phyloP scores from a whole-genome alignment of 2,113 vertebrate genomes.

The Tachycineta bicolor region DNA sequence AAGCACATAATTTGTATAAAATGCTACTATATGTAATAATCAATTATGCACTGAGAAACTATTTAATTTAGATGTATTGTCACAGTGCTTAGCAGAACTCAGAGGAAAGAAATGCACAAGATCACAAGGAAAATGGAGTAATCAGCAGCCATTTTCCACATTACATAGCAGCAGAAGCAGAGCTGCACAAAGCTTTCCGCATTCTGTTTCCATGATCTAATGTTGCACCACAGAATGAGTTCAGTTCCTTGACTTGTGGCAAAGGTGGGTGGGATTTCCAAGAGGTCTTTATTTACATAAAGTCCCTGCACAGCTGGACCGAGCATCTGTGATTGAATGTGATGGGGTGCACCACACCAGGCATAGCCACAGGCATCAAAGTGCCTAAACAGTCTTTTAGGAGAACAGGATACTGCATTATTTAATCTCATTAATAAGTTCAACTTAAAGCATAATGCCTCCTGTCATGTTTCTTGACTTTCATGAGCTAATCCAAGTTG shows the following conservation, averaged over 20 bases:
- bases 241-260: neutral
- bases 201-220: neutral
- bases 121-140: neutral
- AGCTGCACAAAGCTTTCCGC: neutral
- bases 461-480: constrained; percentile 45
- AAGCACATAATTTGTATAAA: neutral
- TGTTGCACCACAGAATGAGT: neutral
- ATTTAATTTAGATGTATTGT: neutral
- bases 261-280: neutral
- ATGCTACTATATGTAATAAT: neutral
- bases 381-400: neutral
- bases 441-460: constrained; percentile 5
- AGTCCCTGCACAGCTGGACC: neutral
- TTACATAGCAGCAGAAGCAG: neutral
- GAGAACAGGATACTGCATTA: constrained; percentile 6
- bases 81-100: neutral
- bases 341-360: neutral
- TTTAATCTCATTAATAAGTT: constrained; percentile 47
- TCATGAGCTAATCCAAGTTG: neutral
- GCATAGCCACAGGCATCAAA: neutral
- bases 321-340: neutral
- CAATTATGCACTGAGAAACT: neutral
- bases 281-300: neutral
- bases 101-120: neutral
- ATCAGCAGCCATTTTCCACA: neutral